These are phyloP conservation scores for Drosophila bunnanda DNA, from an alignment of 2,888 invertebrate species.

Conservation along the genomic window DNA sequence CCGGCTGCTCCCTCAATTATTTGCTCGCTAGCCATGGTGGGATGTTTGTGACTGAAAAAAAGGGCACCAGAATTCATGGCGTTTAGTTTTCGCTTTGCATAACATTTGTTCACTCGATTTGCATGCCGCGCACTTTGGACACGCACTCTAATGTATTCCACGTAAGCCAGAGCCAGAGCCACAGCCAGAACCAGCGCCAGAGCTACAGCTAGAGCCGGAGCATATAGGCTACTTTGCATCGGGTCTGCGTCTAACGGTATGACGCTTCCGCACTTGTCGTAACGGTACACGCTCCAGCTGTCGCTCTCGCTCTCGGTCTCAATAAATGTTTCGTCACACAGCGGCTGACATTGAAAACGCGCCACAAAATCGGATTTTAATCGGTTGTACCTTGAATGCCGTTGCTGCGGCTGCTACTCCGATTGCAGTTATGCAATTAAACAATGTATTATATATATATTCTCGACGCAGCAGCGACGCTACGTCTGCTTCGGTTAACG, in stretches of 20 bases:
- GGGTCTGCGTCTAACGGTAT: constrained; percentile 58
- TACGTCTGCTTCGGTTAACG: constrained; percentile 46
- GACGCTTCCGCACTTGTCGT: constrained; percentile 70
- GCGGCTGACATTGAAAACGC: constrained; percentile 20
- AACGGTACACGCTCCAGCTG: constrained; percentile 51
- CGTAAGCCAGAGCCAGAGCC: constrained; percentile 53
- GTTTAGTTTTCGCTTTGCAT: constrained; percentile 37
- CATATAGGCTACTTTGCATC: constrained; percentile 47
- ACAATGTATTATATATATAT: constrained; percentile 11
- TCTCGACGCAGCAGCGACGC: neutral
- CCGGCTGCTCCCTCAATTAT: constrained; percentile 64
- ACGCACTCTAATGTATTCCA: constrained; percentile 73
- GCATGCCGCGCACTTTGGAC: constrained; percentile 67
- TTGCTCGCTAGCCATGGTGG: constrained; percentile 76
- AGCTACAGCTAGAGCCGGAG: neutral
- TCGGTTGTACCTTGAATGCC: constrained; percentile 38
- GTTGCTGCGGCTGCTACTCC: constrained; percentile 1
- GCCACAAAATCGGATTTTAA: constrained; percentile 20
- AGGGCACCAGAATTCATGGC: constrained; percentile 22
- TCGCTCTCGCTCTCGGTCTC: constrained; percentile 10
- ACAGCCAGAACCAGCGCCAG: neutral
- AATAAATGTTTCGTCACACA: neutral
- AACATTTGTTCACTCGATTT: constrained; percentile 46
- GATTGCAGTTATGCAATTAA: constrained; percentile 29
- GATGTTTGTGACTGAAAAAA: constrained; percentile 50